Percentiles rank a stretch among this genome's conserved stretches.
Evolutionary conservation across 2,113 vertebrate species (phyloP).

Genomic region (Notiomystis cincta): DNA sequence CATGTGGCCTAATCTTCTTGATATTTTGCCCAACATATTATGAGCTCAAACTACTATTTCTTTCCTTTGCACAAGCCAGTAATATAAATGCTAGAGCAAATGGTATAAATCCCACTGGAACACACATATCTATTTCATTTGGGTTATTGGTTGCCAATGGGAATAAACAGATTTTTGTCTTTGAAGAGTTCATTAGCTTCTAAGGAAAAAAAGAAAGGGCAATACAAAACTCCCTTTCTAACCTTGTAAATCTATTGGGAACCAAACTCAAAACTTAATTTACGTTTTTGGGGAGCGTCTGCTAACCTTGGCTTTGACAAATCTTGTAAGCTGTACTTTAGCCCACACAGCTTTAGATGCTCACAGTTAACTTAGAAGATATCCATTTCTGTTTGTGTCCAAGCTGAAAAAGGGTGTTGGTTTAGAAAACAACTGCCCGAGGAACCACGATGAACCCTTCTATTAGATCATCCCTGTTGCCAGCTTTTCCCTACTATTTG

Average conservation of each 20-base stretch:
- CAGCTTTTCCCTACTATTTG: background rate
- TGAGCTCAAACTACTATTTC: conserved; percentile 60
- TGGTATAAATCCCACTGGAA: conserved; percentile 42
- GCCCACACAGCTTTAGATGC: conserved; percentile 31
- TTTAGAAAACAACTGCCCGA: conserved; percentile 17
- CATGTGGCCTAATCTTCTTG: conserved; percentile 66
- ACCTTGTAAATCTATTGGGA: background rate
- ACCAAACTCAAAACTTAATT: background rate
- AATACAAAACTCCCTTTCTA: background rate
- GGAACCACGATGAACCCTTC: background rate
- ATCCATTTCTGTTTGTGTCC: background rate
- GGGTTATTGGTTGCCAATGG: conserved; percentile 51
- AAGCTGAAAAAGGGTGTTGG: conserved; percentile 24
- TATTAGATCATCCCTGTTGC: background rate
- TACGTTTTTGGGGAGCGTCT: background rate
- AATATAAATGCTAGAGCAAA: conserved; percentile 42
- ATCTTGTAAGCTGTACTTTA: conserved; percentile 16
- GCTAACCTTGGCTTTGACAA: conserved; percentile 33
- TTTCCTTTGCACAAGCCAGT: conserved; percentile 66
- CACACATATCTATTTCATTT: conserved; percentile 38
- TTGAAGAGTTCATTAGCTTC: conserved; percentile 45
- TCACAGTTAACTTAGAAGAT: conserved; percentile 7
- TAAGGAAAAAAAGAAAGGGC: background rate
- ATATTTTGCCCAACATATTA: conserved; percentile 56
- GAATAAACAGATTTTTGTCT: conserved; percentile 57